Conservation (phyloP, 2,888 invertebrate genomes). For the Xanthia icteritia region DNA sequence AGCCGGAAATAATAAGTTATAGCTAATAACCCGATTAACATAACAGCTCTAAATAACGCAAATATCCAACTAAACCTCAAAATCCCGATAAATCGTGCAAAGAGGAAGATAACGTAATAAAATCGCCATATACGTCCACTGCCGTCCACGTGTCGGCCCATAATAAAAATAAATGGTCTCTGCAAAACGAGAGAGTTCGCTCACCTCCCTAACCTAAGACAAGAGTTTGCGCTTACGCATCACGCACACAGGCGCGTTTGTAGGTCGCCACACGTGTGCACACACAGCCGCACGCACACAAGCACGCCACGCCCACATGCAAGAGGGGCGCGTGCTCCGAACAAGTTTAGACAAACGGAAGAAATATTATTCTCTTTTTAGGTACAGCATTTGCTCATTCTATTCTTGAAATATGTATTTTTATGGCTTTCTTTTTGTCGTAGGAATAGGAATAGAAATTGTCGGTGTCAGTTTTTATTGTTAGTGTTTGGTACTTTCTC, state of each 20-base stretch:
- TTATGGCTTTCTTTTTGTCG: slow-evolving; percentile 62
- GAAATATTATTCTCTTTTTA: slow-evolving; percentile 90
- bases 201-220: slow-evolving; percentile 91
- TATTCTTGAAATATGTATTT: slow-evolving; percentile 73
- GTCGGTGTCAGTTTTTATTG: slow-evolving; percentile 33
- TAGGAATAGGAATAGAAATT: slow-evolving; percentile 42
- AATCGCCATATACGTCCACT: slow-evolving; percentile 78
- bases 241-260: slow-evolving; percentile 78
- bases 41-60: slow-evolving; percentile 46
- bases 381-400: slow-evolving; percentile 81
- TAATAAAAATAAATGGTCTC: slow-evolving; percentile 90
- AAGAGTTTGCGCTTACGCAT: slow-evolving; percentile 85
- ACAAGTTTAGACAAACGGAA: slow-evolving; percentile 90
- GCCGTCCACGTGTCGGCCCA: slow-evolving; percentile 86
- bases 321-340: slow-evolving; percentile 85
- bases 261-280: slow-evolving; percentile 75
- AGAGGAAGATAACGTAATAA: slow-evolving; percentile 86
- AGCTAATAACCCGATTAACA: slow-evolving; percentile 23
- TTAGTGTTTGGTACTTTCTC: slow-evolving; percentile 24
- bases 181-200: slow-evolving; percentile 87
- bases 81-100: slow-evolving; percentile 68
- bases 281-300: slow-evolving; percentile 71
- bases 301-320: slow-evolving; percentile 75
- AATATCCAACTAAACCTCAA: slow-evolving; percentile 52
- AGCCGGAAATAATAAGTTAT: slow-evolving; percentile 34